Conservation (phyloP, 2,888 invertebrate species). For the Diplazon laetatorius region DNA sequence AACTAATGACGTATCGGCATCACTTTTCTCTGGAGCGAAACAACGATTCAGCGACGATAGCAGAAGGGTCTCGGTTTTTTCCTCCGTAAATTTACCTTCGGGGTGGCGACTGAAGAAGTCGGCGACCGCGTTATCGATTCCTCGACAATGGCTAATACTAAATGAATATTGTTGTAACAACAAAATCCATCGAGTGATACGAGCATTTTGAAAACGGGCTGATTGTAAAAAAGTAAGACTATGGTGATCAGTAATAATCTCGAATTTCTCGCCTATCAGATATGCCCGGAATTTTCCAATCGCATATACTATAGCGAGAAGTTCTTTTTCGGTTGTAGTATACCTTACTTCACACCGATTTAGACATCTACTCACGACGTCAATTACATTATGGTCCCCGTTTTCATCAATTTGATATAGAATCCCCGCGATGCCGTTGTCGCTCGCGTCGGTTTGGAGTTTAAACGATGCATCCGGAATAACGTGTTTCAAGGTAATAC, state of each 20-base stretch:
- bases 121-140: constrained; percentile 46
- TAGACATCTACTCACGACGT: constrained; percentile 68
- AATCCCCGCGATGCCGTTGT: constrained; percentile 61
- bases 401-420: constrained; percentile 55
- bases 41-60: background rate
- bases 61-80: background rate
- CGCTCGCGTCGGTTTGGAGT: constrained; percentile 62
- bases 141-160: constrained; percentile 33
- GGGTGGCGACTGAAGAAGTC: constrained; percentile 53
- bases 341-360: constrained; percentile 63
- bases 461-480: constrained; percentile 44
- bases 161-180: constrained; percentile 39
- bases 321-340: constrained; percentile 70
- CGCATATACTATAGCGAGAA: constrained; percentile 52
- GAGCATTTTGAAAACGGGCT: constrained; percentile 5
- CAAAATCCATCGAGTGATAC: constrained; percentile 15
- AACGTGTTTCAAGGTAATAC: constrained; percentile 47
- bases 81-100: background rate
- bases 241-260: constrained; percentile 29
- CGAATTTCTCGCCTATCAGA: constrained; percentile 23
- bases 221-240: constrained; percentile 10
- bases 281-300: constrained; percentile 32
- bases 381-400: constrained; percentile 56
- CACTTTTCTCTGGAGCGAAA: background rate
- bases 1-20: background rate